Base-by-base conservation (phyloP, 92 coral and sea anemone genomes). In the Pocillopora grandis region DNA sequence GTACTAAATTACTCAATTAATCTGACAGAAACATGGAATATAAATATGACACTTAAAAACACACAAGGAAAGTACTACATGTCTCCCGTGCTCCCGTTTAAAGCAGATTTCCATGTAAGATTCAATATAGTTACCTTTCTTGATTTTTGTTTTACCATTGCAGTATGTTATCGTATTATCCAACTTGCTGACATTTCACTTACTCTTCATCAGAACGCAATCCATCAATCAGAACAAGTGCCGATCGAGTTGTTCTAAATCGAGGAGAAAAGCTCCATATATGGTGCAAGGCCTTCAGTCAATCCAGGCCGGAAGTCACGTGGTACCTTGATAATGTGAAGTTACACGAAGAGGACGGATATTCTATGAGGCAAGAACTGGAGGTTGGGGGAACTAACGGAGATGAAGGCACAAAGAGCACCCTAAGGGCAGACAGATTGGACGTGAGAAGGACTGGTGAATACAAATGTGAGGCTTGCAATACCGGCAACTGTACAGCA, bases 391-490 rank as follows among this genome's bases (percentile, higher is more conserved):
- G 76, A 6, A 58, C 48, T 9, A 19, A 42, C 9, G 74, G 80
- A 21, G 76, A 81, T 59, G 62, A 68, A 18, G 76, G 69, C 68
- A 79, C 77, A 14, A 71, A 71, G 13, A 90, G 96, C 83, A 91
- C 86, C 5, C 72, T 97, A 27, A 89, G 66, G 7, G 87, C 84
- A 62, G 58, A 76, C 58, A 85, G 82, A 13, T 92, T 94, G 59
- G 87, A 86, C 12, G 83, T 95, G 81, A 88, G 78, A 76, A 95
- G 92, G 78, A 90, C 93, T 76, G 99, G 99, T 33, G 83, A 77
- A 33, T 97, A 97, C 87, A 92, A 89, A 65, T 97, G 99, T 37
- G 88, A 85, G 21, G 93, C 97, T 9, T 90, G 91, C 57, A 97
- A 92, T 80, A 78, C 74, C 64, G 99, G 94, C 16, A 97, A 97